A percentile compares a stretch with the other conserved stretches of the same genome.
phyloP scores from a whole-genome alignment of 2,888 invertebrate genomes.

The Drosophila picticornis region DNA sequence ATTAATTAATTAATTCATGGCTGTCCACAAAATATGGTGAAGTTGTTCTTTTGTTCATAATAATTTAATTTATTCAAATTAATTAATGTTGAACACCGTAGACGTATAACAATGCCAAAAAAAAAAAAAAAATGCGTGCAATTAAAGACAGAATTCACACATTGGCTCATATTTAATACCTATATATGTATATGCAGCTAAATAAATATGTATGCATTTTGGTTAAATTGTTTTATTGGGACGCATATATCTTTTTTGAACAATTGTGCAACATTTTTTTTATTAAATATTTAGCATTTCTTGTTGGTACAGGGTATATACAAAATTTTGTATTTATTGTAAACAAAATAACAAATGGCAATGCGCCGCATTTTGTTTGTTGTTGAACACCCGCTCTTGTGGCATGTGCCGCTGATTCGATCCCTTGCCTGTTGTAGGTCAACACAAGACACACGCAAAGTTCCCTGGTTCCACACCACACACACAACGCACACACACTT shows the following conservation, averaged over 20 bases:
- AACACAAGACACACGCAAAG: conserved; percentile 42
- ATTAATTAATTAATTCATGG: not conserved
- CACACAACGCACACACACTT: conserved; percentile 7
- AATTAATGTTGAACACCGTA: not conserved
- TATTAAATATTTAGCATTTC: not conserved
- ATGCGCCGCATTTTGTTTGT: conserved; percentile 63
- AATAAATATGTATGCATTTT: not conserved
- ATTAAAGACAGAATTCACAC: not conserved
- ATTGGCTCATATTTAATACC: not conserved
- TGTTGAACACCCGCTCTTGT: conserved; percentile 58
- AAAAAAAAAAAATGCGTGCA: not conserved
- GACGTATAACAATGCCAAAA: not conserved
- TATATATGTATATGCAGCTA: not conserved
- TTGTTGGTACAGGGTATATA: conserved; percentile 1
- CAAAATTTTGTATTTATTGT: conserved; percentile 37
- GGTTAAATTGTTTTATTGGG: not conserved
- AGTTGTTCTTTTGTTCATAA: not conserved
- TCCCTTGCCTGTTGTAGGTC: conserved; percentile 42
- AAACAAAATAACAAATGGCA: conserved; percentile 49
- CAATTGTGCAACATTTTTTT: not conserved
- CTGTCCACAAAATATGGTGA: not conserved
- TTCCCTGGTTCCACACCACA: not conserved
- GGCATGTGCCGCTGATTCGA: conserved; percentile 65
- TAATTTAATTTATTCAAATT: not conserved
- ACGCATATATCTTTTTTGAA: not conserved